These are phyloP conservation scores for Archocentrus centrarchus DNA, from an alignment of 2,113 vertebrate species.

Conservation along the genomic window DNA sequence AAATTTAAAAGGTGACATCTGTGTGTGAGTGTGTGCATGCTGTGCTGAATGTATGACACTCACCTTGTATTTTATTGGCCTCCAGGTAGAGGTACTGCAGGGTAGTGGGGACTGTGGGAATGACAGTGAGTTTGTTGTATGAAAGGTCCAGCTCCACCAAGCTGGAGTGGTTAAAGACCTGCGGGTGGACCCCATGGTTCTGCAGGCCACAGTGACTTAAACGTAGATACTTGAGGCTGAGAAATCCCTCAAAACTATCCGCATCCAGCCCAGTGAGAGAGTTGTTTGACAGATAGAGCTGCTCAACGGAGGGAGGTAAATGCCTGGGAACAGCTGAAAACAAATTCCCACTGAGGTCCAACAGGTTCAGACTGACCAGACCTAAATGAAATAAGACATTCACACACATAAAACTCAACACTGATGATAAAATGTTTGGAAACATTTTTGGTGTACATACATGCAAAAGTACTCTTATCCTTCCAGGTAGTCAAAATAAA, in stretches of 20 bases:
- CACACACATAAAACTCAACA: not conserved
- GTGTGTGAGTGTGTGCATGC: not conserved
- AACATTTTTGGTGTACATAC: not conserved
- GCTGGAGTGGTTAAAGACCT: slow-evolving; percentile 76
- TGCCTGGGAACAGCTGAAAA: slow-evolving; percentile 71
- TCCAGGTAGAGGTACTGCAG: slow-evolving; percentile 83
- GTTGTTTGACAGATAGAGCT: slow-evolving; percentile 83
- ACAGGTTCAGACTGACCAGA: slow-evolving; percentile 68
- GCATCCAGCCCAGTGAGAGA: slow-evolving; percentile 62
- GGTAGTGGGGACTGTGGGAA: slow-evolving; percentile 75
- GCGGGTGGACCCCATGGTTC: slow-evolving; percentile 43
- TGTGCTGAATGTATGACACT: not conserved
- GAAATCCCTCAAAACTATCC: slow-evolving; percentile 66
- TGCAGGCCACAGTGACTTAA: slow-evolving; percentile 74
- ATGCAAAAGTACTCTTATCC: not conserved
- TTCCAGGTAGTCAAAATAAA: not conserved
- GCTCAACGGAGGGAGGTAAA: slow-evolving; percentile 77
- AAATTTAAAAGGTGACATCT: not conserved
- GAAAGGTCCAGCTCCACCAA: slow-evolving; percentile 83
- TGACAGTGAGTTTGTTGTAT: slow-evolving; percentile 77
- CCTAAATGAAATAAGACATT: slow-evolving; percentile 53
- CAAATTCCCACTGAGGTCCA: slow-evolving; percentile 79
- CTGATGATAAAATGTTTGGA: not conserved
- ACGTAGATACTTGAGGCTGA: slow-evolving; percentile 74
- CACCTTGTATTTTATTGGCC: slow-evolving; percentile 81